Percentiles rank a stretch among this genome's conserved stretches.
Evolutionary conservation across 2,113 vertebrate species (phyloP).

Genomic region (Rhineura floridana): DNA sequence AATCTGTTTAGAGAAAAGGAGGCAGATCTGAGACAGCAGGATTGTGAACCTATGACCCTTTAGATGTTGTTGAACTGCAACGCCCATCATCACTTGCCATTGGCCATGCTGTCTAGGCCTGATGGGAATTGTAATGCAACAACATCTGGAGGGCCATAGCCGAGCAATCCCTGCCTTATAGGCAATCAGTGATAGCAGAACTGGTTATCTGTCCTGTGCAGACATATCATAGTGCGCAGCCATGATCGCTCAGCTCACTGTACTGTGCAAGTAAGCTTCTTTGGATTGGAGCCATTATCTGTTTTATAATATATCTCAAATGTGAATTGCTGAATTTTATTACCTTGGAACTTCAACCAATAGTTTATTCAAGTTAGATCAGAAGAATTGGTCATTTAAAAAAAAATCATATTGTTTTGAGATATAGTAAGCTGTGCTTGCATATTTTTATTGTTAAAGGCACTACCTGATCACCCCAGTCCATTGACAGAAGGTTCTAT

Average conservation of each 20-base stretch:
- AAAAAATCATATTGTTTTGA: background rate
- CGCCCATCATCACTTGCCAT: too few relatives aligned
- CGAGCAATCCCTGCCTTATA: background rate
- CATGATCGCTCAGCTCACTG: background rate
- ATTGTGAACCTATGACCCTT: too few relatives aligned
- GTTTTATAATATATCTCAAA: background rate
- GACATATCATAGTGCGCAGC: background rate
- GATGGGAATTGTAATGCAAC: too few relatives aligned
- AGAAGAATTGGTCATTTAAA: background rate
- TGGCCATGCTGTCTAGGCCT: too few relatives aligned
- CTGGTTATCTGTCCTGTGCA: background rate
- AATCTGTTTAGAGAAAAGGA: background rate
- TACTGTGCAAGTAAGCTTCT: background rate
- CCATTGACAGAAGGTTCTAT: background rate
- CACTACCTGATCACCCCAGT: accelerated
- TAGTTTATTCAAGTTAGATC: conserved; percentile 11
- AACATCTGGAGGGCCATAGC: too few relatives aligned
- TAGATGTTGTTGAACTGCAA: too few relatives aligned
- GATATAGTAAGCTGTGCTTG: background rate
- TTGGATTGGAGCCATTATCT: background rate
- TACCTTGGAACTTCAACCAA: background rate
- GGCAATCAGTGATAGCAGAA: background rate
- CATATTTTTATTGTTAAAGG: background rate
- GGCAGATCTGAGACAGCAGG: background rate
- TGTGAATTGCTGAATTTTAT: background rate